These are phyloP conservation scores for Porites lutea DNA, from an alignment of 64 coral and sea anemone genomes.

Conservation along the genomic window DNA sequence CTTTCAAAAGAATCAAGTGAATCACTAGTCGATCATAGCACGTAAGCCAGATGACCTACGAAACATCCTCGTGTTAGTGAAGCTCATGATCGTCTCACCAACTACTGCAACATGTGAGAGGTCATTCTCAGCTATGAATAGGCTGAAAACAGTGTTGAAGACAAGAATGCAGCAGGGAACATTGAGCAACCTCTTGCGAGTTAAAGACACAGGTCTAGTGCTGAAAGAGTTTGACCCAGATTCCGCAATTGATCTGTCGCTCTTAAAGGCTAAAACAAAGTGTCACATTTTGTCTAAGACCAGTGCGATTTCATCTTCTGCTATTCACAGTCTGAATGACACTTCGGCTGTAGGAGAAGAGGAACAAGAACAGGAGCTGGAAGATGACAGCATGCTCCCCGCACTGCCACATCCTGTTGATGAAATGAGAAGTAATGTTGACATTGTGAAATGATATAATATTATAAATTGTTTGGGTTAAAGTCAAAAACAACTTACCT, in stretches of 20 bases:
- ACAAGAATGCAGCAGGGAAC: slow-evolving; percentile 25
- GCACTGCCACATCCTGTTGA: slow-evolving; percentile 21
- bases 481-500: no score
- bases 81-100: slow-evolving; percentile 36
- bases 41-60: slow-evolving; percentile 24
- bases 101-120: slow-evolving; percentile 28
- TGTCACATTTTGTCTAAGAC: slow-evolving; percentile 46
- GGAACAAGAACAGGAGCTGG: slow-evolving; percentile 5
- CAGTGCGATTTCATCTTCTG: not conserved
- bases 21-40: not conserved
- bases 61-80: slow-evolving; percentile 14
- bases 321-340: not conserved
- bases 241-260: slow-evolving; percentile 24
- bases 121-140: slow-evolving; percentile 29
- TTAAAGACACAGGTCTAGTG: slow-evolving; percentile 2
- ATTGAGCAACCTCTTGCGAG: slow-evolving; percentile 32
- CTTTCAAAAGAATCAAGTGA: no score
- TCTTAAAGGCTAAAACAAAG: slow-evolving; percentile 68
- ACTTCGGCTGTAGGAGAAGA: slow-evolving; percentile 26
- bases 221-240: slow-evolving; percentile 55
- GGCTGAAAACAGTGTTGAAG: slow-evolving; percentile 24
- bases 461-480: no score
- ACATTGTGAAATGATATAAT: not conserved
- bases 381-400: not conserved
- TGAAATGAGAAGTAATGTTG: slow-evolving; percentile 14